Conservation (phyloP, 2,797 vertebrate genomes). For the Danio jaintianensis region DNA sequence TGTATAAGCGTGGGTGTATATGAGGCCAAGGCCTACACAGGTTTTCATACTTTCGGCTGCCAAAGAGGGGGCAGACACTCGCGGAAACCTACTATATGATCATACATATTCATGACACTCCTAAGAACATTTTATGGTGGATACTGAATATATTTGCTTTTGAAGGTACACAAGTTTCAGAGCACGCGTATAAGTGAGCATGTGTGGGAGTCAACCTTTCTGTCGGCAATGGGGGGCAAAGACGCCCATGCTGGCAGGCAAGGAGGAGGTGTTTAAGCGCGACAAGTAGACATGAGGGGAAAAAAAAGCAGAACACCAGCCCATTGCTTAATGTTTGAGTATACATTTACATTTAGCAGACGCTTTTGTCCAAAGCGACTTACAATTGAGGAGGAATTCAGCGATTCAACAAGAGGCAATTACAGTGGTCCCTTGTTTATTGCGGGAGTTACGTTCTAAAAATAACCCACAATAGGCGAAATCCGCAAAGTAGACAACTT, state of each 20-base stretch:
- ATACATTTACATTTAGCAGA: too few species aligned
- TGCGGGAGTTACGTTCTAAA: too few species aligned
- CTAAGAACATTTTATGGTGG: neutral
- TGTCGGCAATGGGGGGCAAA: slow-evolving; percentile 64
- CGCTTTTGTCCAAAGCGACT: too few species aligned
- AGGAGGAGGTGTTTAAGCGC: slow-evolving; percentile 55
- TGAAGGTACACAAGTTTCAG: neutral
- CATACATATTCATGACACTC: slow-evolving; percentile 37
- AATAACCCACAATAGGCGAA: too few species aligned
- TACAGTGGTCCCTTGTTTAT: too few species aligned
- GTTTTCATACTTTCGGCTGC: slow-evolving; percentile 51
- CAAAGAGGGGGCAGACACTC: slow-evolving; percentile 55
- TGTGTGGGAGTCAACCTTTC: slow-evolving; percentile 74
- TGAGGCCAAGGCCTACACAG: slow-evolving; percentile 59
- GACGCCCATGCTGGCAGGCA: slow-evolving; percentile 62
- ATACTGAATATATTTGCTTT: neutral
- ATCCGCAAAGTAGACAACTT: too few species aligned
- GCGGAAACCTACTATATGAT: slow-evolving; percentile 23
- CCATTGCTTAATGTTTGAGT: neutral
- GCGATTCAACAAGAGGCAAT: too few species aligned
- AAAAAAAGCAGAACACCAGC: slow-evolving; percentile 38
- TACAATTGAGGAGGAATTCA: too few species aligned
- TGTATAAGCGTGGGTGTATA: slow-evolving; percentile 59
- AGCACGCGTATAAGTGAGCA: slow-evolving; percentile 12
- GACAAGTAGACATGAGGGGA: slow-evolving; percentile 61